Conservation (phyloP, 2,113 vertebrate genomes). For the Hemiprocne comata region DNA sequence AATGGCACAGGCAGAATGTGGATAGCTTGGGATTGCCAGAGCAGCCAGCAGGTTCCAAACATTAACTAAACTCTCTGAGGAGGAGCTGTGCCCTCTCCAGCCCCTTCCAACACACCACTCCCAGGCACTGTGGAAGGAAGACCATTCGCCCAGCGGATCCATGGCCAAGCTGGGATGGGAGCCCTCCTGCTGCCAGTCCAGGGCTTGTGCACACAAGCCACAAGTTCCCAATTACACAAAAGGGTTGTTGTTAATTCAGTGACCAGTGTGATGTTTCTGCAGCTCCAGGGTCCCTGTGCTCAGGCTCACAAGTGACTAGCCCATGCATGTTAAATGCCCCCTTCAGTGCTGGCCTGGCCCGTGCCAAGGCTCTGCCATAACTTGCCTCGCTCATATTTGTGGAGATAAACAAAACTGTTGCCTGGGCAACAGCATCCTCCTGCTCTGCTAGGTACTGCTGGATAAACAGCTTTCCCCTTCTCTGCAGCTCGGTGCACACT, state of each 20-base stretch:
- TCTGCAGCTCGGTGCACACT: not conserved
- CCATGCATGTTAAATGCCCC: accelerated
- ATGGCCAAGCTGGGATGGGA: not conserved
- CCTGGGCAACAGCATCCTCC: not conserved
- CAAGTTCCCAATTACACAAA: accelerated
- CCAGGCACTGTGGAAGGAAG: accelerated
- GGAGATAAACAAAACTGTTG: not conserved
- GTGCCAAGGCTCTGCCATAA: not conserved
- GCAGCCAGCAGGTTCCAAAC: not conserved
- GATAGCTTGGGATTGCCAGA: not conserved
- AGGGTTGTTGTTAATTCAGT: not conserved
- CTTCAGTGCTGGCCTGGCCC: accelerated
- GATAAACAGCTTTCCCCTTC: not conserved
- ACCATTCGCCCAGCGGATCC: not conserved
- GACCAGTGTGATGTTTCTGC: not conserved
- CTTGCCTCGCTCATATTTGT: not conserved
- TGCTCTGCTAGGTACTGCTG: not conserved
- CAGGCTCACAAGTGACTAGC: not conserved
- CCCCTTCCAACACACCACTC: accelerated
- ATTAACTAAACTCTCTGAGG: not conserved
- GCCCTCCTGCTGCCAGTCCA: not conserved
- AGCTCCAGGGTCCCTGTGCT: accelerated
- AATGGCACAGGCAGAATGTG: not conserved
- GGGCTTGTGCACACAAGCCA: not conserved
- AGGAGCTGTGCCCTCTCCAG: constrained; percentile 5